These are phyloP conservation scores for Ophraella communa DNA, from an alignment of 2,888 invertebrate genomes.

Conservation along the genomic window DNA sequence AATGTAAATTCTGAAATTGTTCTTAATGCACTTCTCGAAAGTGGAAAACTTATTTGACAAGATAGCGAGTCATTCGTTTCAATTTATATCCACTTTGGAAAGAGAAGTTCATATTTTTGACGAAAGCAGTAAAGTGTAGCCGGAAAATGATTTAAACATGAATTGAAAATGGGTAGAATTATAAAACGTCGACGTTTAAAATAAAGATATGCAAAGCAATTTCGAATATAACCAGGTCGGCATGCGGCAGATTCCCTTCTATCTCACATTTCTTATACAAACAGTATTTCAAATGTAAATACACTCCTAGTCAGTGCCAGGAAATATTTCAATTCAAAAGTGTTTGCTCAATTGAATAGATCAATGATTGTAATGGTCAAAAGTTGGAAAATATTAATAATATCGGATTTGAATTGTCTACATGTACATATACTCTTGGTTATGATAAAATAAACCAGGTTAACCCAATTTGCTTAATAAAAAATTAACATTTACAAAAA, in stretches of 20 bases:
- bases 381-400: constrained; percentile 4
- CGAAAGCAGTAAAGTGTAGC: constrained; percentile 5
- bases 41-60: background rate
- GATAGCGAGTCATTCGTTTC: background rate
- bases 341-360: constrained; percentile 33
- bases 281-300: constrained; percentile 32
- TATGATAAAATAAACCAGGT: too few species aligned
- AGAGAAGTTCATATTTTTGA: constrained; percentile 8
- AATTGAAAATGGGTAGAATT: constrained; percentile 16
- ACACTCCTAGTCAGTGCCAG: constrained; percentile 6
- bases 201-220: constrained; percentile 34
- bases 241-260: constrained; percentile 17
- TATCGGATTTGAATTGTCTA: too few species aligned
- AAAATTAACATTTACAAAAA: too few species aligned
- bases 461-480: too few species aligned
- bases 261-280: constrained; percentile 34
- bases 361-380: background rate
- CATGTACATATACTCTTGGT: too few species aligned
- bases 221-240: constrained; percentile 24
- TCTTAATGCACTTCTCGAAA: background rate
- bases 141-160: constrained; percentile 23
- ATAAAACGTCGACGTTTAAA: constrained; percentile 18
- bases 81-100: background rate
- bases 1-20: background rate
- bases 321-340: constrained; percentile 30